Evolutionary conservation across 2,113 vertebrate genomes (phyloP).

Genomic region (Callaeas wilsoni): DNA sequence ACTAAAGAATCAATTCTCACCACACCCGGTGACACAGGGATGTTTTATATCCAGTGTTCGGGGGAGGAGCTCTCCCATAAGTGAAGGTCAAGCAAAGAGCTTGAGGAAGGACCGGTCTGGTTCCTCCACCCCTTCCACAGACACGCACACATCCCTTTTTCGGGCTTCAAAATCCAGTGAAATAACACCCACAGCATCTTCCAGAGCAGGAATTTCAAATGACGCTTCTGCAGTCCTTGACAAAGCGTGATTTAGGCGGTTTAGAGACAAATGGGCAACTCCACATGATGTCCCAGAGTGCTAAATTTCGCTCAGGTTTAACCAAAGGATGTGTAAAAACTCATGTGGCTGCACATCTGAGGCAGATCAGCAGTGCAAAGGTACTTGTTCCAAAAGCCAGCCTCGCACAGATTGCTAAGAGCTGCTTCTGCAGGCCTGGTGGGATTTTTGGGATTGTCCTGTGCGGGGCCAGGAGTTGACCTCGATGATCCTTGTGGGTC

Average conservation of each 20-base stretch:
- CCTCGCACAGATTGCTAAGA: not conserved
- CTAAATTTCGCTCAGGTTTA: not conserved
- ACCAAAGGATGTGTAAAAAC: not conserved
- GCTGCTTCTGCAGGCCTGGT: not conserved
- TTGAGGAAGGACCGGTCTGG: not conserved
- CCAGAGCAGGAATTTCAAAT: not conserved
- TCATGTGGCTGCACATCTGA: constrained; percentile 17
- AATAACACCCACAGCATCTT: not conserved
- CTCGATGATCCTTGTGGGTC: not conserved
- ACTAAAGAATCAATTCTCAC: not conserved
- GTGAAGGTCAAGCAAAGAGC: not conserved
- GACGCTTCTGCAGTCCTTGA: accelerated
- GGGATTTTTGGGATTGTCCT: not conserved
- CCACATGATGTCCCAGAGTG: not conserved
- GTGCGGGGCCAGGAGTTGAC: not conserved
- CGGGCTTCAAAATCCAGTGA: not conserved
- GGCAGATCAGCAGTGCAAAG: not conserved
- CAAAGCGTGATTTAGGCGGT: not conserved
- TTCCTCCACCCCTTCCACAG: not conserved
- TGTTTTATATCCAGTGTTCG: not conserved
- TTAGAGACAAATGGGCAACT: not conserved
- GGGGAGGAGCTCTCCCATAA: not conserved
- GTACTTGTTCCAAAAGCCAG: not conserved
- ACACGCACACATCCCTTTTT: not conserved
- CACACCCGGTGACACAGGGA: not conserved